Evolutionary conservation across 2,888 invertebrate species (phyloP).

Genomic region (Darwinula stevensoni): DNA sequence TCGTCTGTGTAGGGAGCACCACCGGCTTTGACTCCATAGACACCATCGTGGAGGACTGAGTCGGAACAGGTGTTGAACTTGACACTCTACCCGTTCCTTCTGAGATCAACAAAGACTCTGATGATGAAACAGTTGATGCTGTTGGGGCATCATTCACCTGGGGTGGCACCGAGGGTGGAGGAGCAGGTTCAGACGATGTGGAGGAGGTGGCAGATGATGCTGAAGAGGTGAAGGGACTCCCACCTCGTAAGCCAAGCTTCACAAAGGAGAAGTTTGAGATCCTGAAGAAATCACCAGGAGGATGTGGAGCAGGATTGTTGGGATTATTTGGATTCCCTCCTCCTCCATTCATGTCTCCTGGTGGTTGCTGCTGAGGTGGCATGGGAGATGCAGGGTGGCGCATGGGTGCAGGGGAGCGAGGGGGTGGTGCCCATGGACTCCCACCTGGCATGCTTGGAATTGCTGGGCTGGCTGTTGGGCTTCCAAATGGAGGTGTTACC

Average conservation of each 20-base stretch:
- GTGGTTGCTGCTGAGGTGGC: constrained; percentile 9
- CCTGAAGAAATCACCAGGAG: no score
- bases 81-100: no score
- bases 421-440: not conserved
- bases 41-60: no score
- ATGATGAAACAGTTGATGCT: no score
- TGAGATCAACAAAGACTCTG: no score
- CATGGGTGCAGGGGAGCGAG: not conserved
- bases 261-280: constrained; percentile 12
- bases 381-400: no score
- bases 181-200: constrained; percentile 10
- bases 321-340: constrained; percentile 18
- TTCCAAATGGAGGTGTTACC: no score
- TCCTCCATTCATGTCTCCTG: constrained; percentile 15
- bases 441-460: not conserved
- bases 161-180: not conserved
- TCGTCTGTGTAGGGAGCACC: no score
- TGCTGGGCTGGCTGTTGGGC: no score
- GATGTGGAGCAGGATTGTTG: no score
- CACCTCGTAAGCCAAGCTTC: constrained; percentile 23
- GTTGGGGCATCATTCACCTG: not conserved
- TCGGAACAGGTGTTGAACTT: no score
- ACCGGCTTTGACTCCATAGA: no score
- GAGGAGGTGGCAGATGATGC: constrained; percentile 3
- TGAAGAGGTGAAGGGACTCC: constrained; percentile 11